A percentile compares a stretch with the other conserved stretches of the same genome.
These are phyloP conservation scores for Biston stratarius DNA, from an alignment of 2,888 invertebrate species.

Conservation along the genomic window DNA sequence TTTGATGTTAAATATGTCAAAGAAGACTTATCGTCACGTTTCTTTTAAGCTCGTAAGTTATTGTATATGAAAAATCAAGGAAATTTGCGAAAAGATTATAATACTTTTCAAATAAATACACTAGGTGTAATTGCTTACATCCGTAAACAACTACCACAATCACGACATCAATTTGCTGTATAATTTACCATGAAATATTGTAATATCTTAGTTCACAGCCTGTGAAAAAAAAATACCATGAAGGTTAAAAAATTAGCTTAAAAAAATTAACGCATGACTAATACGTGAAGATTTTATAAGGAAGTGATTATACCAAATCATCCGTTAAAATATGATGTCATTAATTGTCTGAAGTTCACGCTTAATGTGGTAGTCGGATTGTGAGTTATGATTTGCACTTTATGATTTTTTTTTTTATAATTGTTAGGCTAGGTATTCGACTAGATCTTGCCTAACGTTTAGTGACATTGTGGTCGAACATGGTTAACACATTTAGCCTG, in stretches of 20 bases:
- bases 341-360: slow-evolving; percentile 44
- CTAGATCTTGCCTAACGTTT: too few species aligned
- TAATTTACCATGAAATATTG: slow-evolving; percentile 29
- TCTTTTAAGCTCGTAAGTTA: too few species aligned
- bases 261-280: slow-evolving; percentile 63
- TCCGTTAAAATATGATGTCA: slow-evolving; percentile 51
- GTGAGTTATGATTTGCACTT: slow-evolving; percentile 5
- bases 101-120: not conserved
- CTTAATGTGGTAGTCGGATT: slow-evolving; percentile 34
- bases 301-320: slow-evolving; percentile 51
- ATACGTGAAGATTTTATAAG: slow-evolving; percentile 54
- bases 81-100: too few species aligned
- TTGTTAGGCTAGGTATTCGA: not conserved
- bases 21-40: too few species aligned
- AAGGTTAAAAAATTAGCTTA: slow-evolving; percentile 30
- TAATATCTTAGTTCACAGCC: slow-evolving; percentile 22
- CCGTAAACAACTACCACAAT: slow-evolving; percentile 19
- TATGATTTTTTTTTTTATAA: slow-evolving; percentile 17
- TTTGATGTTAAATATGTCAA: too few species aligned
- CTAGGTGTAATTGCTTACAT: slow-evolving; percentile 6
- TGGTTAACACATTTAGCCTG: too few species aligned
- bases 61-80: too few species aligned
- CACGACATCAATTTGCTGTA: slow-evolving; percentile 21
- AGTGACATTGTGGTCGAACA: too few species aligned
- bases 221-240: slow-evolving; percentile 22